A percentile compares a stretch with the other conserved stretches of the same genome.
Evolutionary conservation across 2,797 vertebrate genomes (phyloP).

Genomic region (Sebastes vulpes): DNA sequence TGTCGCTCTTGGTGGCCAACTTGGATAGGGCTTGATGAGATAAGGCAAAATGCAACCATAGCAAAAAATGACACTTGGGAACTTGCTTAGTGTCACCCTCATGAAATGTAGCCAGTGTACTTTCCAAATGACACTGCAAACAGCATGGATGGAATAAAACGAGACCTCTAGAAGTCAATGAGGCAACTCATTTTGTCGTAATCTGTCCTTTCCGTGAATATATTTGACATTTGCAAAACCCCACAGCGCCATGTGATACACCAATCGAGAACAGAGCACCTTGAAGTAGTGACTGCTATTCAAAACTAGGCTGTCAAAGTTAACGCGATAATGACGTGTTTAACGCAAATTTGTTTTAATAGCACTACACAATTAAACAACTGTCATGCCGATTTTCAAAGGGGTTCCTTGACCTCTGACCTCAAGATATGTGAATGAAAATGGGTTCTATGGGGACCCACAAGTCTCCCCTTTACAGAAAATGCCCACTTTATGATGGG

Average conservation of each 20-base stretch:
- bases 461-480: too few species aligned
- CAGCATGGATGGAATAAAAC: background rate
- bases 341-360: too few species aligned
- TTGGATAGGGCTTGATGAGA: conserved; percentile 33
- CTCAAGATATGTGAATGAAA: too few species aligned
- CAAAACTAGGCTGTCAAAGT: conserved; percentile 11
- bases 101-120: conserved; percentile 23
- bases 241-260: conserved; percentile 1
- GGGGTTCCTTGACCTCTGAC: too few species aligned
- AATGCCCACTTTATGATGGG: too few species aligned
- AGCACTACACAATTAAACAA: too few species aligned
- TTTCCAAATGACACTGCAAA: conserved; percentile 34
- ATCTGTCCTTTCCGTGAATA: background rate
- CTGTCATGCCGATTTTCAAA: too few species aligned
- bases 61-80: conserved; percentile 27
- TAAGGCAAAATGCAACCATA: conserved; percentile 22
- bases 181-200: background rate
- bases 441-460: too few species aligned
- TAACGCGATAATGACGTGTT: too few species aligned
- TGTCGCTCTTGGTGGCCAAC: background rate
- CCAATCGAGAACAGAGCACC: background rate
- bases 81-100: conserved; percentile 25
- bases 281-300: conserved; percentile 24
- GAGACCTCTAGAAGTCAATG: conserved; percentile 4
- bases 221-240: conserved; percentile 30